Percentiles rank a stretch among this genome's conserved stretches.
phyloP scores from a whole-genome alignment of 2,888 invertebrate species.

The Teleogryllus oceanicus region DNA sequence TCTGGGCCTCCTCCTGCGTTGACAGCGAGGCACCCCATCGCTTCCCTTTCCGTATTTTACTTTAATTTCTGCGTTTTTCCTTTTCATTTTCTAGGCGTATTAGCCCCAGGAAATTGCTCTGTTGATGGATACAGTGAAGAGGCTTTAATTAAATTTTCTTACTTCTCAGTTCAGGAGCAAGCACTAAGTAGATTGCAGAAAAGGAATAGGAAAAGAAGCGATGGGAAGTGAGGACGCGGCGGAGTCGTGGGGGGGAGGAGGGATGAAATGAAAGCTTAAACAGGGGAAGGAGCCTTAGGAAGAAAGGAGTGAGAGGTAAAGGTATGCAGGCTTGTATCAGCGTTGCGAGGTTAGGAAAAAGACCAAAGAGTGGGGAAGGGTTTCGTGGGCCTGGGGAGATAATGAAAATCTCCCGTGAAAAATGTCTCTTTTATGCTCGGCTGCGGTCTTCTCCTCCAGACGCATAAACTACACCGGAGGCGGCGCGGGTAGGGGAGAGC shows the following conservation, averaged over 20 bases:
- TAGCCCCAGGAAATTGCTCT: constrained; percentile 35
- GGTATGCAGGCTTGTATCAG: no score
- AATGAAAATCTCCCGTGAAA: constrained; percentile 33
- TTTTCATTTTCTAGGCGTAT: constrained; percentile 23
- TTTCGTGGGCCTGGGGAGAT: not conserved
- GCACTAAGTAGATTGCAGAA: constrained; percentile 30
- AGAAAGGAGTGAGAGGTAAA: no score
- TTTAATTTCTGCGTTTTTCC: constrained; percentile 18
- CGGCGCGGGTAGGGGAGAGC: no score
- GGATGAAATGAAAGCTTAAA: no score
- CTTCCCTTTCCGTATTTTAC: not conserved
- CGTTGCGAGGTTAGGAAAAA: not conserved
- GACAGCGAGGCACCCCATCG: not conserved
- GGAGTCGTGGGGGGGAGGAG: no score
- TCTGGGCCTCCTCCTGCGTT: no score
- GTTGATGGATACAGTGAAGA: constrained; percentile 33
- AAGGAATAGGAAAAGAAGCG: constrained; percentile 25
- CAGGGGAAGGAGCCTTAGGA: no score
- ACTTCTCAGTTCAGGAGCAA: constrained; percentile 26
- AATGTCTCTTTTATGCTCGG: constrained; percentile 30
- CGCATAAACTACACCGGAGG: no score
- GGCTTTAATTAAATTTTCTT: constrained; percentile 35
- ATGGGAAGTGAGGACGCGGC: not conserved
- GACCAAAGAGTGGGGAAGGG: not conserved
- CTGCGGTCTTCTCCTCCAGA: not conserved